Base-by-base conservation (phyloP, 2,113 vertebrate genomes). In the Puntigrus tetrazona region DNA sequence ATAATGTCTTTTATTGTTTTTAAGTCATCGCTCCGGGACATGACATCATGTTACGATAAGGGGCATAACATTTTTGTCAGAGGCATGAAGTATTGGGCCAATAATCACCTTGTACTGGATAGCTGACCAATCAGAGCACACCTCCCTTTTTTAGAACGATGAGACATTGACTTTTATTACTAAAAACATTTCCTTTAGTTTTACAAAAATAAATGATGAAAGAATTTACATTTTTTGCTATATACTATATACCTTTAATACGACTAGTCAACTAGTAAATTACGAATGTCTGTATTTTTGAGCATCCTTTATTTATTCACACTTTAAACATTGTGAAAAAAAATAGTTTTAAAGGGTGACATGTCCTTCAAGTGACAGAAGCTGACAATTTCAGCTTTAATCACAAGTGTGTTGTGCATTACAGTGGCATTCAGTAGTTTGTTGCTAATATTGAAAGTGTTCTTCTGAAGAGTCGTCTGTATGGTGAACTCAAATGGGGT, bases 311-410 rank as follows among this genome's bases (percentile, higher is more conserved):
- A 8, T 69, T 69, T 8, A 34, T 36, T 69, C 4, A 22, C 16
- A 69, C 18, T 36, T 70, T 38, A 70, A 41, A 70, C 67, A 34
- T 38, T n/a, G 9, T 72, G 22, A 25, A 41, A n/a, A 22, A n/a
- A n/a, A n/a, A n/a, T n/a, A 41, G 22, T 70, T 2, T 5, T 41
- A 6, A 10, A 41, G 36, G 67, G 36, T 36, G n/a, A 31, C 0
- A 3, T 70, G 69, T 72, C 36, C 20, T 67, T 67, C 13, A n/a
- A 13, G 34, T 72, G 67, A 70, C 69, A n/a, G 69, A 41, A 72
- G 36, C 69, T 72, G 69, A 41, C 69, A 72, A 43, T 43, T n/a
- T 25, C 22, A 13, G 69, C 36, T 72, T 72, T n/a, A 72, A 41
- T 41, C 22, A 4, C 4, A 69, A 22, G 18, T 69, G 34, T 43